phyloP scores from a whole-genome alignment of 2,888 invertebrate genomes.

The Ophion slaviceki region DNA sequence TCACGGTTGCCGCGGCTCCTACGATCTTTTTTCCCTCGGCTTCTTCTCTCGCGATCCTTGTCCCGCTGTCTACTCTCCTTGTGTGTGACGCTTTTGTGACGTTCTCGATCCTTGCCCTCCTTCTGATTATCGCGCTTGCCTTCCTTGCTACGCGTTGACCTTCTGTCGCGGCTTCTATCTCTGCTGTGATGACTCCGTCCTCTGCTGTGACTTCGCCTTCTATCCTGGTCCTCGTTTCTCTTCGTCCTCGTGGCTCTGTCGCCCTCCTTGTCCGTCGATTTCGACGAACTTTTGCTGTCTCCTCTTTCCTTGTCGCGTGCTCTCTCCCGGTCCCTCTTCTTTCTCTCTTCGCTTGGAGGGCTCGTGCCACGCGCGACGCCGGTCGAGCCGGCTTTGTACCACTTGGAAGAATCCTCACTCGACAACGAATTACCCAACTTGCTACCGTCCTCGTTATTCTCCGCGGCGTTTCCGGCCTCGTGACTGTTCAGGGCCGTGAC shows the following conservation, averaged over 20 bases:
- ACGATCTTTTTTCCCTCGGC: constrained; percentile 69
- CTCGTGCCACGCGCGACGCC: not conserved
- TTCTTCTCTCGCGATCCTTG: constrained; percentile 75
- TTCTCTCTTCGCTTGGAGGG: constrained; percentile 72
- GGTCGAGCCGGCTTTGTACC: constrained; percentile 40
- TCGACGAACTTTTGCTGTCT: constrained; percentile 62
- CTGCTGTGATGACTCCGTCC: constrained; percentile 74
- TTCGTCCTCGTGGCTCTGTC: constrained; percentile 65
- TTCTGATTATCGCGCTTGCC: constrained; percentile 69
- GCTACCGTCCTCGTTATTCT: constrained; percentile 66
- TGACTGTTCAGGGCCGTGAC: constrained; percentile 86
- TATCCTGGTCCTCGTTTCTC: constrained; percentile 55
- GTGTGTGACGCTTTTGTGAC: constrained; percentile 61
- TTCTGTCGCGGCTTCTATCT: constrained; percentile 76
- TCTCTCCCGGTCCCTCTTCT: constrained; percentile 71
- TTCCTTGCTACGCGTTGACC: constrained; percentile 71
- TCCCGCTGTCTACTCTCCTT: constrained; percentile 73
- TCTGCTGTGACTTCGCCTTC: constrained; percentile 70
- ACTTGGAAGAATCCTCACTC: constrained; percentile 69
- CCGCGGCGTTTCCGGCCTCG: constrained; percentile 71
- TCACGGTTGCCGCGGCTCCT: constrained; percentile 68
- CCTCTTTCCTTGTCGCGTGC: constrained; percentile 73
- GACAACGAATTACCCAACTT: constrained; percentile 69
- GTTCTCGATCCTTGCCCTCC: constrained; percentile 74
- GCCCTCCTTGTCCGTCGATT: constrained; percentile 71